Conservation (phyloP, 2,113 vertebrate genomes). For the Caranx melampygus region DNA sequence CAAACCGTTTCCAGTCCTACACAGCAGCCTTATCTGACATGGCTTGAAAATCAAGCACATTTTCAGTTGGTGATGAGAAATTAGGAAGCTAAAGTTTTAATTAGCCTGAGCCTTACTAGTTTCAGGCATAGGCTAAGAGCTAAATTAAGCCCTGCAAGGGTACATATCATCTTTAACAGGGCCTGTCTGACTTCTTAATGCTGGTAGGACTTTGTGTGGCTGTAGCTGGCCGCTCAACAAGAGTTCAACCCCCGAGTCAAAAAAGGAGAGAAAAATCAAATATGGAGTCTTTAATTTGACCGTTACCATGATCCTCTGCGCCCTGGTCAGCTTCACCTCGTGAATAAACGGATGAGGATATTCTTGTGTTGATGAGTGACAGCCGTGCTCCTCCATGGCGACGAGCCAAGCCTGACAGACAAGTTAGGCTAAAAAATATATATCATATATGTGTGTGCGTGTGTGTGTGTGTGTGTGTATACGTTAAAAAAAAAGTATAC, state of each 20-base stretch:
- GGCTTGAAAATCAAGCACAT: no score
- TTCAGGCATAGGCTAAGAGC: not conserved
- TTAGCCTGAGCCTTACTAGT: not conserved
- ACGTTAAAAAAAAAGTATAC: not conserved
- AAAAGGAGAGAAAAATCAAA: not conserved
- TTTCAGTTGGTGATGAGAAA: no score
- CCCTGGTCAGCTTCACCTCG: constrained; percentile 74
- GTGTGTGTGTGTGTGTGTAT: no score
- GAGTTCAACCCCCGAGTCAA: no score
- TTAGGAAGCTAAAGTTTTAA: no score
- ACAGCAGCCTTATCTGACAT: no score
- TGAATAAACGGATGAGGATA: constrained; percentile 86
- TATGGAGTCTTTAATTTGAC: not conserved
- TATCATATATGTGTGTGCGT: no score
- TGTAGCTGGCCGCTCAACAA: no score
- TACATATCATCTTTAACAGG: no score
- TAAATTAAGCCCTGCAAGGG: not conserved
- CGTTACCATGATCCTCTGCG: constrained; percentile 84
- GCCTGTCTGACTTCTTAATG: no score
- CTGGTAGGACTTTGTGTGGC: no score
- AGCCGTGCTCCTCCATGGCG: constrained; percentile 64
- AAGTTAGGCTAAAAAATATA: not conserved
- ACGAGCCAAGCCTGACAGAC: not conserved
- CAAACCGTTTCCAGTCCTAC: no score
- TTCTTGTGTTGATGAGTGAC: constrained; percentile 12